These are phyloP conservation scores for Zaprionus vittiger DNA, from an alignment of 1,140 invertebrate genomes.

Conservation along the genomic window DNA sequence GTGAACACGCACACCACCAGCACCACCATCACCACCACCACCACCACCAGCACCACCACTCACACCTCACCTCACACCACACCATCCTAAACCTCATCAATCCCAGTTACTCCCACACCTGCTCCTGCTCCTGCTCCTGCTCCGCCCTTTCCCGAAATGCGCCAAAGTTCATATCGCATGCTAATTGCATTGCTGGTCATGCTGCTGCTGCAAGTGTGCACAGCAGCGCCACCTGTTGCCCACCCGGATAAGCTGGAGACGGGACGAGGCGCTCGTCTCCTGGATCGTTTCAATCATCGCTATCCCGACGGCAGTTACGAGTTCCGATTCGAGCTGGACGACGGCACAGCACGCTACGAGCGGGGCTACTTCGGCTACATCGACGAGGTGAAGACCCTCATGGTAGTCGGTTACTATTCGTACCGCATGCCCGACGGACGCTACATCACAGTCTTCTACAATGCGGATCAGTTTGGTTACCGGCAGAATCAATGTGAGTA, in stretches of 20 bases:
- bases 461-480: conserved; percentile 80
- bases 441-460: conserved; percentile 80
- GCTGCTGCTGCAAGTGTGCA: conserved; percentile 15
- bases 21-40: neutral
- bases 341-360: conserved; percentile 77
- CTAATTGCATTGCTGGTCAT: conserved; percentile 12
- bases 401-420: conserved; percentile 79
- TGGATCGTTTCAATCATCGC: conserved; percentile 77
- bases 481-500: conserved; percentile 81
- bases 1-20: neutral
- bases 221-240: conserved; percentile 21
- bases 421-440: conserved; percentile 74
- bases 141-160: conserved; percentile 25
- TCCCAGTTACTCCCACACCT: neutral
- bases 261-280: conserved; percentile 31
- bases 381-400: conserved; percentile 69
- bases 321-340: conserved; percentile 74
- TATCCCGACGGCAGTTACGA: conserved; percentile 82
- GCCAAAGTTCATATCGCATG: conserved; percentile 11
- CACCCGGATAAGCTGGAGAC: neutral
- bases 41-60: conserved; percentile 13
- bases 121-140: neutral
- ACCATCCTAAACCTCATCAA: neutral
- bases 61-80: conserved; percentile 15
- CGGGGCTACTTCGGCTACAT: conserved; percentile 73